Percentiles rank a stretch among this genome's conserved stretches.
Conservation (phyloP, 2,888 invertebrate species). For the Caenorhabditis plicata region DNA sequence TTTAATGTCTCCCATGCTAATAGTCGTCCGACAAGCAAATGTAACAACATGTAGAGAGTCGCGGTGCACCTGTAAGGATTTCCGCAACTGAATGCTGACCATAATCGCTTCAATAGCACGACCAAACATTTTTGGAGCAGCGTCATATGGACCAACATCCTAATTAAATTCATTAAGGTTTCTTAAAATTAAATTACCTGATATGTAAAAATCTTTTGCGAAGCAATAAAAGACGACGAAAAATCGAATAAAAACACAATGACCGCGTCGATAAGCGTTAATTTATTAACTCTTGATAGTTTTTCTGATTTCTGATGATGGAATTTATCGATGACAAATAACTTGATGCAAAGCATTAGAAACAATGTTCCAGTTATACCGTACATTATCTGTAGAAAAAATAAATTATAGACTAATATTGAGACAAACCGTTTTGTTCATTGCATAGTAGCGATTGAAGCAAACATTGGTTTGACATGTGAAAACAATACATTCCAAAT, state of each 20-base stretch:
- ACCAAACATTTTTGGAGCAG: conserved; percentile 14
- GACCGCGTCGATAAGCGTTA: conserved; percentile 11
- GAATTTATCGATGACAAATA: conserved; percentile 3
- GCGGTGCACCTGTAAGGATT: no score
- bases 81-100: conserved; percentile 4
- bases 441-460: conserved; percentile 8
- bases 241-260: conserved; percentile 17
- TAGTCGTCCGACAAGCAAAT: no score
- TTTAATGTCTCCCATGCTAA: no score
- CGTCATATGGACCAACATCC: conserved; percentile 8
- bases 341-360: conserved; percentile 2
- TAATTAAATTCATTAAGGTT: not conserved
- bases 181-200: not conserved
- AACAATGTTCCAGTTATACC: conserved; percentile 11
- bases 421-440: conserved; percentile 9
- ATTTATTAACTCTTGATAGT: conserved; percentile 9
- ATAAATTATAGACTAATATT: not conserved
- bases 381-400: conserved; percentile 8
- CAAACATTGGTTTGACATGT: conserved; percentile 13
- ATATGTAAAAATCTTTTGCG: conserved; percentile 10
- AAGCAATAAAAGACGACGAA: conserved; percentile 11
- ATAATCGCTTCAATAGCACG: conserved; percentile 13
- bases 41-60: no score
- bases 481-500: conserved; percentile 10
- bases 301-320: conserved; percentile 1